Evolutionary conservation across 1,140 invertebrate genomes (phyloP), one percentile per base, ranked within the genome.

Genomic region (Hyposmocoma kahamanoa): DNA sequence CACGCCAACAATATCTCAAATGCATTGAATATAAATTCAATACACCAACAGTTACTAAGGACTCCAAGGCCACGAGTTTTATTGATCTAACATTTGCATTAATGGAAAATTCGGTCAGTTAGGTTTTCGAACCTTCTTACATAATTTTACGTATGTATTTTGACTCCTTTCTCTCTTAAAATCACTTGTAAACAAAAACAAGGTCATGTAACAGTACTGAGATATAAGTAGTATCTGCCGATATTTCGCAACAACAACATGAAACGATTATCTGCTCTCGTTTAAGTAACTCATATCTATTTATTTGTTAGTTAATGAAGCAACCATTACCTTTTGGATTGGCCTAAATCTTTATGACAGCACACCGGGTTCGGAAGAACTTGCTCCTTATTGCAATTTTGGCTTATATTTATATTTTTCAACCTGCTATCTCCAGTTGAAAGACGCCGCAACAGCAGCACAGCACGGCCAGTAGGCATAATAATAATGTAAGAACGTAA

Each of bases 391-490:
- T 53, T 50, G 21, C 62, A 56, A 46, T 63, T 79, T 62, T 80
- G 73, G 48, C 71, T 82, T 22, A 83, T 56, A 59, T 78, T 80
- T 8, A 85, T 51, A 56, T 55, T 79, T 51, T 83, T 85, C 10
- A 85, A 69, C 65, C 62, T 78, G 59, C 58, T 80, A 58, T 85
- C 82, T 44, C 74, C 72, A 32, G 79, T 70, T 59, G 82, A 85
- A 52, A 85, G 68, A 44, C 82, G 66, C 60, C 82, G 54, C 53
- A 85, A 66, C 51, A 85, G 69, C 45, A 83, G 60, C 36, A 72
- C 78, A 47, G 78, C 72, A 43, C 82, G 78, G 38, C 76, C 74
- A 66, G 54, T 75, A 76, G 82, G 79, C 82, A 85, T 85, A 82
- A 74, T 85, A 49, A 43, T 21, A 8, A 3, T 11, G 22, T 13